These are phyloP conservation scores for Gobiocypris rarus DNA, from an alignment of 2,113 vertebrate species.

Conservation along the genomic window DNA sequence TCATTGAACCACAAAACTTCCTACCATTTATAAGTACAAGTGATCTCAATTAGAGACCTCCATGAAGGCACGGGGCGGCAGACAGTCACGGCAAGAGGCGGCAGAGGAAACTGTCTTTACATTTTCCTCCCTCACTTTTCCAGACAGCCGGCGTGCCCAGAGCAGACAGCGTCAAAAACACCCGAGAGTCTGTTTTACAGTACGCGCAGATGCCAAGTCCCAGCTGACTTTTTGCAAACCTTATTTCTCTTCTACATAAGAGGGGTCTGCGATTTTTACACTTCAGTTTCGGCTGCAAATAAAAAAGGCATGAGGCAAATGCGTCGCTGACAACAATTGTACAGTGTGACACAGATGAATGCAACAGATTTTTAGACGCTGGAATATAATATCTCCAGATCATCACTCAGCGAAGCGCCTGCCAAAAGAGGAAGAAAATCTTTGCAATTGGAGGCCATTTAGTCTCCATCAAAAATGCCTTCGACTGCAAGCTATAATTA, in stretches of 20 bases:
- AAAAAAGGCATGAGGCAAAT: constrained; percentile 31
- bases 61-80: constrained; percentile 81
- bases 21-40: constrained; percentile 84
- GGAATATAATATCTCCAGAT: constrained; percentile 55
- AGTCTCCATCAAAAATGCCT: constrained; percentile 69
- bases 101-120: constrained; percentile 80
- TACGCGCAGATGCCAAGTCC: constrained; percentile 49
- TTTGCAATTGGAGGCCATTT: constrained; percentile 69
- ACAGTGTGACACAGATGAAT: constrained; percentile 30
- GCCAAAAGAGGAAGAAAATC: constrained; percentile 79
- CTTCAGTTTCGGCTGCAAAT: background rate
- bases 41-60: constrained; percentile 88
- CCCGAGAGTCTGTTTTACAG: constrained; percentile 55
- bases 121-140: constrained; percentile 63
- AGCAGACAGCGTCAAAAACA: constrained; percentile 56
- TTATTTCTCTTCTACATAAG: background rate
- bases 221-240: constrained; percentile 28
- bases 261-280: constrained; percentile 1
- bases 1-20: constrained; percentile 76
- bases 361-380: constrained; percentile 37
- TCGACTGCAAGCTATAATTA: constrained; percentile 79
- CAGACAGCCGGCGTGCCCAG: constrained; percentile 58
- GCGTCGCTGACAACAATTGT: background rate
- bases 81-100: constrained; percentile 80
- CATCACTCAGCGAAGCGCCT: constrained; percentile 48